Evolutionary conservation across 2,888 invertebrate genomes (phyloP).

Genomic region (Microplitis deprimator): DNA sequence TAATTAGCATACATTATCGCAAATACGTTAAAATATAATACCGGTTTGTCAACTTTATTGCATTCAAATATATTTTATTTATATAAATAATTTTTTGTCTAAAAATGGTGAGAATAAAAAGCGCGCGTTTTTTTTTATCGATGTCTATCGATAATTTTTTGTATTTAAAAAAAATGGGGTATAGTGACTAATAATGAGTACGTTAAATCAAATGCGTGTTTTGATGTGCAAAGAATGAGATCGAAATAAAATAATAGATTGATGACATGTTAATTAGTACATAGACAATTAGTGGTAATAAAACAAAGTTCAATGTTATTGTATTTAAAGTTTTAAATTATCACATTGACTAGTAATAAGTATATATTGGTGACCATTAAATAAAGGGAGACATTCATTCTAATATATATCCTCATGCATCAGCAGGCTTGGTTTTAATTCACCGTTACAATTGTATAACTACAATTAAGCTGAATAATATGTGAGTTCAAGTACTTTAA

Average conservation of each 20-base stretch:
- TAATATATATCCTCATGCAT: not conserved
- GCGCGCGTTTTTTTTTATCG: no score
- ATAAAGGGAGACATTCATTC: not conserved
- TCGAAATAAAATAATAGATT: not conserved
- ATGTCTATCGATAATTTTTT: no score
- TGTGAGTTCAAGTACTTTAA: conserved; percentile 13
- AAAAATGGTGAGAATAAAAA: no score
- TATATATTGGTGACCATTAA: not conserved
- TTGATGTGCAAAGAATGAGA: not conserved
- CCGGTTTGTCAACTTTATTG: no score
- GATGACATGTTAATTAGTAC: not conserved
- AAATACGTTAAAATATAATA: no score
- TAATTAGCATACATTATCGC: no score
- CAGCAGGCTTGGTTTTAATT: not conserved
- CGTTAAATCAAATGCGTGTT: not conserved
- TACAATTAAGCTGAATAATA: conserved; percentile 6
- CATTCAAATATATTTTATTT: no score
- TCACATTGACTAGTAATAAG: not conserved
- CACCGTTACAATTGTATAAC: conserved; percentile 24
- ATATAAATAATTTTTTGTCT: no score
- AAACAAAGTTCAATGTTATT: not conserved
- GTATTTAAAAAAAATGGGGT: no score
- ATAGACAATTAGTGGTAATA: not conserved
- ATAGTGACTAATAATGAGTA: not conserved
- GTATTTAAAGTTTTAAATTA: not conserved